phyloP scores from a whole-genome alignment of 2,888 invertebrate species.

The Candidula unifasciata region DNA sequence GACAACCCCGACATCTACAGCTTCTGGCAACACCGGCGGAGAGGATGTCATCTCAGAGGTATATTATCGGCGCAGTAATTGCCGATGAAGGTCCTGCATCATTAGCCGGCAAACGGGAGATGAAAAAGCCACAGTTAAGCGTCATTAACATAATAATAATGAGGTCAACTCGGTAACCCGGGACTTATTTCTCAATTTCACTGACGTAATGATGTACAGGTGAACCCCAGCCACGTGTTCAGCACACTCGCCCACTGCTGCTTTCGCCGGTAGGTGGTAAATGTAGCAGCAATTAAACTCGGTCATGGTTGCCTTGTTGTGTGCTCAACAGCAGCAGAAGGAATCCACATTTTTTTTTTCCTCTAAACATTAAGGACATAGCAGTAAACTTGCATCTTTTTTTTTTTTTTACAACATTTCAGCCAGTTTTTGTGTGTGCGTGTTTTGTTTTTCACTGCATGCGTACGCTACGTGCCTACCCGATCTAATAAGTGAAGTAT shows the following conservation, averaged over 20 bases:
- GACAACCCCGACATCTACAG: too few species aligned
- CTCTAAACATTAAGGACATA: background rate
- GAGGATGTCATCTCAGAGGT: conserved; percentile 6
- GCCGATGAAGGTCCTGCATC: conserved; percentile 12
- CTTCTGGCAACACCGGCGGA: background rate
- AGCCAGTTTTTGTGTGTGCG: background rate
- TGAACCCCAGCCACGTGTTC: too few species aligned
- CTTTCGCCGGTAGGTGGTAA: background rate
- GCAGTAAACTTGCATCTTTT: background rate
- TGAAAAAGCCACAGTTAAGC: background rate
- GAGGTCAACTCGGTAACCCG: background rate
- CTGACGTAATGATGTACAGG: background rate
- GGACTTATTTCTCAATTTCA: conserved; percentile 15
- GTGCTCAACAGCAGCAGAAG: background rate
- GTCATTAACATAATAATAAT: background rate
- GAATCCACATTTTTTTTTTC: background rate
- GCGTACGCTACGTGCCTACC: background rate
- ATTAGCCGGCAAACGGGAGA: background rate
- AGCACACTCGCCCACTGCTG: background rate
- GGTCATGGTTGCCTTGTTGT: background rate
- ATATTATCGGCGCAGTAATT: conserved; percentile 21
- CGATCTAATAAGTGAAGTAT: background rate
- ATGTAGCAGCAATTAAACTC: background rate
- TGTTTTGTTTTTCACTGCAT: background rate
- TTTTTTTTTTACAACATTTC: background rate